Evolutionary conservation across 2,113 vertebrate genomes (phyloP).

Genomic region (Onychostoma macrolepis): DNA sequence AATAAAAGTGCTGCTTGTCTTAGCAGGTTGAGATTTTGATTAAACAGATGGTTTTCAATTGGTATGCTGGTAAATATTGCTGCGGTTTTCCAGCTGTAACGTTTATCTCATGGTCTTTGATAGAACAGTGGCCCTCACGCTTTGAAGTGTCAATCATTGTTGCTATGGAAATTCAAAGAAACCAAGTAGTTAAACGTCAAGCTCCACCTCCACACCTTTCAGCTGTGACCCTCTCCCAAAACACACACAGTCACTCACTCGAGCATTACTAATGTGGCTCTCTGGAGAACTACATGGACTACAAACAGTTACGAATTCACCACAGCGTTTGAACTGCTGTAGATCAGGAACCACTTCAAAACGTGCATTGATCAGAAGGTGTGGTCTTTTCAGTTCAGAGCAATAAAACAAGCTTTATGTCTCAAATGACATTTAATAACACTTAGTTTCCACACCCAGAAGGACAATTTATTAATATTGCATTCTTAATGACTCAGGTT

Average conservation of each 20-base stretch:
- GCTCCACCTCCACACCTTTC: constrained; percentile 15
- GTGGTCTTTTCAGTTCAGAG: constrained; percentile 20
- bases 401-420: constrained; percentile 3
- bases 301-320: constrained; percentile 8
- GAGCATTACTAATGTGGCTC: constrained; percentile 41
- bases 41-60: not conserved
- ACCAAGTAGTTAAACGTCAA: constrained; percentile 57
- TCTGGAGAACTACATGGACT: constrained; percentile 8
- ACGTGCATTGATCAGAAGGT: not conserved
- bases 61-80: not conserved
- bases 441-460: not conserved
- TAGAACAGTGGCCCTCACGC: not conserved
- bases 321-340: constrained; percentile 14
- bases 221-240: not conserved
- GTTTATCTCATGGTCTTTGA: not conserved
- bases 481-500: not conserved
- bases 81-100: not conserved
- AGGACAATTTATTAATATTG: not conserved
- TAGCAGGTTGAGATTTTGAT: not conserved
- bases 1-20: not conserved
- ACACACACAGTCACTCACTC: constrained; percentile 24
- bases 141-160: constrained; percentile 19
- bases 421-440: not conserved
- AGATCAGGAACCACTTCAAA: not conserved
- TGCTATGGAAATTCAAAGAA: constrained; percentile 37